Conservation (phyloP, 2,888 invertebrate species). For the Catocala sponsa region DNA sequence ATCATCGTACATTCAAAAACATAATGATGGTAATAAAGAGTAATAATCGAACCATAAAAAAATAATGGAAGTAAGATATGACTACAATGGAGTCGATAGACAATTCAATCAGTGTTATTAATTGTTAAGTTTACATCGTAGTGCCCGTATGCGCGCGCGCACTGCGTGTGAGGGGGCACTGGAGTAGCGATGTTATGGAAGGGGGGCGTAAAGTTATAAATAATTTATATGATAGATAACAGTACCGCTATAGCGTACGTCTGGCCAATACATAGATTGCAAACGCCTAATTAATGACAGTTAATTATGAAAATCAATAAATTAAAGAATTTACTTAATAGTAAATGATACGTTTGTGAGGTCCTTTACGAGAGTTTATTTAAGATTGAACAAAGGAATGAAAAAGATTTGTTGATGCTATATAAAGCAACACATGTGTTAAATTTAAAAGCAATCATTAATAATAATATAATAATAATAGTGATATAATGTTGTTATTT, state of each 20-base stretch:
- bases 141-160: slow-evolving; percentile 68
- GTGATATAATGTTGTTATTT: too few relatives aligned
- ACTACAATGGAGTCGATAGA: slow-evolving; percentile 71
- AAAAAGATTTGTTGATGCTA: too few relatives aligned
- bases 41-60: slow-evolving; percentile 58
- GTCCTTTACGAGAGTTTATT: too few relatives aligned
- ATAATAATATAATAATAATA: too few relatives aligned
- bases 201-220: slow-evolving; percentile 63
- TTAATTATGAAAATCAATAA: slow-evolving; percentile 61
- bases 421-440: too few relatives aligned
- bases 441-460: too few relatives aligned
- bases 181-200: slow-evolving; percentile 19
- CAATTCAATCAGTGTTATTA: slow-evolving; percentile 76
- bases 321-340: not conserved
- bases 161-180: slow-evolving; percentile 32
- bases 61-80: slow-evolving; percentile 53
- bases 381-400: too few relatives aligned
- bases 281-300: slow-evolving; percentile 45
- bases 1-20: slow-evolving; percentile 39
- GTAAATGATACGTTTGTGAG: too few relatives aligned
- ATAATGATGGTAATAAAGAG: slow-evolving; percentile 46
- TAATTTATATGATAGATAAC: slow-evolving; percentile 74
- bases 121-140: slow-evolving; percentile 69
- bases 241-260: slow-evolving; percentile 63
- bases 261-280: slow-evolving; percentile 54